Evolutionary conservation across 37 sponge, comb jelly and placozoan genomes (phyloP).

Genomic region (Cladorhizidae sp.): DNA sequence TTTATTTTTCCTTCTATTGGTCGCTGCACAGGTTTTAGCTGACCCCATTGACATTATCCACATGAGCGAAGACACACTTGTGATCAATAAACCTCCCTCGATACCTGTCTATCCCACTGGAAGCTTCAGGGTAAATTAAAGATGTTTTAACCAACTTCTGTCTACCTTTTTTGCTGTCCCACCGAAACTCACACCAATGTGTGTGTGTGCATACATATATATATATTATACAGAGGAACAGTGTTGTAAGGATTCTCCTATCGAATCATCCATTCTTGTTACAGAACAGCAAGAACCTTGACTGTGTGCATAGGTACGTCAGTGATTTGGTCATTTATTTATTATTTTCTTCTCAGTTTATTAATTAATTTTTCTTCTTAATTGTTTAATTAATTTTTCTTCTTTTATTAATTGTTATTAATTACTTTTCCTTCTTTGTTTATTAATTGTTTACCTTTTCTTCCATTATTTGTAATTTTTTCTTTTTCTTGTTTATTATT

Average conservation of each 20-base stretch:
- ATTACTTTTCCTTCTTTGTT: no score
- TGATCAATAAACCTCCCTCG: constrained; percentile 86
- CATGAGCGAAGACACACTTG: constrained; percentile 55
- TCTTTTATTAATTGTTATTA: no score
- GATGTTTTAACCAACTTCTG: neutral
- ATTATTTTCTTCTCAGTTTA: no score
- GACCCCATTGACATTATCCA: constrained; percentile 52
- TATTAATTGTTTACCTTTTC: no score
- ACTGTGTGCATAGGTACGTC: constrained; percentile 36
- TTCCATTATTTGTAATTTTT: no score
- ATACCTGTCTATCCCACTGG: constrained; percentile 80
- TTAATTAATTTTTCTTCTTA: no score
- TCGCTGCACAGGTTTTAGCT: constrained; percentile 37
- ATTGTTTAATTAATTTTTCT: no score
- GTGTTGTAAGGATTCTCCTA: constrained; percentile 27
- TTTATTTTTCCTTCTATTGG: neutral
- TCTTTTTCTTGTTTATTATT: no score
- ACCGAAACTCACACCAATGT: neutral
- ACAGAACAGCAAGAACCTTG: constrained; percentile 5
- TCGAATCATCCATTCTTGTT: constrained; percentile 39
- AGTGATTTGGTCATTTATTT: no score
- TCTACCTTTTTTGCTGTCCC: neutral
- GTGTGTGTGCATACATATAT: neutral
- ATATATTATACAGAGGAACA: constrained; percentile 53
- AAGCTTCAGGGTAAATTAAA: constrained; percentile 31